These are phyloP conservation scores for Cosmopolites sordidus DNA, from an alignment of 2,888 invertebrate genomes.

Conservation along the genomic window DNA sequence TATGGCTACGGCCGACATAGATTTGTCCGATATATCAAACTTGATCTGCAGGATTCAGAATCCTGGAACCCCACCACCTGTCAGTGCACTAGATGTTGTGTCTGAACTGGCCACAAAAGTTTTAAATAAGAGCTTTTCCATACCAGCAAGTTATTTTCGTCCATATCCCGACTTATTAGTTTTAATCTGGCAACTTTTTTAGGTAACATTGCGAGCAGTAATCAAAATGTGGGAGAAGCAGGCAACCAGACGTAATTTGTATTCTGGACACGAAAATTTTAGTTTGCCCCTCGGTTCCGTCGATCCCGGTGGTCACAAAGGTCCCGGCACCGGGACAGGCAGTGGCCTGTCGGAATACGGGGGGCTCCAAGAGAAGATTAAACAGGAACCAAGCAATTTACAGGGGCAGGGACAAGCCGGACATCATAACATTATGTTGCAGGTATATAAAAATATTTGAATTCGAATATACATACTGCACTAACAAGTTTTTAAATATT, in stretches of 20 bases:
- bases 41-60: slow-evolving; percentile 75
- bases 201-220: slow-evolving; percentile 71
- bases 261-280: slow-evolving; percentile 53
- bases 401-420: slow-evolving; percentile 34
- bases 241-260: slow-evolving; percentile 48
- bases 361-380: slow-evolving; percentile 43
- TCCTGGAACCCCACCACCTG: slow-evolving; percentile 48
- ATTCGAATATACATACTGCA: too few relatives aligned
- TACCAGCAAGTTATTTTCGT: slow-evolving; percentile 59
- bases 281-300: slow-evolving; percentile 65
- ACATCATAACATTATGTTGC: slow-evolving; percentile 18
- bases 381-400: slow-evolving; percentile 44
- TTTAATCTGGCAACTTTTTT: not conserved
- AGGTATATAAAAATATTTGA: too few relatives aligned
- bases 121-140: slow-evolving; percentile 81
- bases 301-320: slow-evolving; percentile 59
- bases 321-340: slow-evolving; percentile 40
- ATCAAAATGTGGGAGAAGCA: slow-evolving; percentile 83
- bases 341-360: slow-evolving; percentile 50
- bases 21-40: slow-evolving; percentile 74
- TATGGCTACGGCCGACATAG: slow-evolving; percentile 88
- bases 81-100: slow-evolving; percentile 46
- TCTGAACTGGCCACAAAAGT: slow-evolving; percentile 62
- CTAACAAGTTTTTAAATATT: too few relatives aligned
- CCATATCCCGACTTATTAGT: not conserved